These are phyloP conservation scores for Uloborus diversus DNA, from an alignment of 1,140 invertebrate species.

Conservation along the genomic window DNA sequence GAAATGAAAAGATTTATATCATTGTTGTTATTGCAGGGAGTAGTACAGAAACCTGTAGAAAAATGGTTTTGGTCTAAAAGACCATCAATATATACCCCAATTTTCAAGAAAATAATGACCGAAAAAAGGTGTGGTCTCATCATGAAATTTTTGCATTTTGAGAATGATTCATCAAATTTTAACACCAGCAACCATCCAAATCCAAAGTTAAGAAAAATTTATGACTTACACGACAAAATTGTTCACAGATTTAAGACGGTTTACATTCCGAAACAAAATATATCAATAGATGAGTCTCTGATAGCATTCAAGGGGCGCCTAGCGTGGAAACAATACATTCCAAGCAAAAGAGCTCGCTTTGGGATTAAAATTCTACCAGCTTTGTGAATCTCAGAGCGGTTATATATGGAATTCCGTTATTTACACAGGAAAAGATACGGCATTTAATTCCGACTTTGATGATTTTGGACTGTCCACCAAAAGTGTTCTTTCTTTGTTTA, in stretches of 20 bases:
- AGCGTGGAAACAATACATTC: neutral
- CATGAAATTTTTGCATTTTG: conserved; percentile 6
- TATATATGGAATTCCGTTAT: neutral
- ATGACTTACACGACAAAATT: neutral
- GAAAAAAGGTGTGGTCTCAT: neutral
- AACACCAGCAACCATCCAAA: neutral
- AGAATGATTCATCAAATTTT: neutral
- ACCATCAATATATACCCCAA: neutral
- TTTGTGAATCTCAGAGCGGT: neutral
- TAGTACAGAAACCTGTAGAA: neutral
- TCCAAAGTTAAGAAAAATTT: neutral
- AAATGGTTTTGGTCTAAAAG: neutral
- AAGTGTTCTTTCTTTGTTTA: neutral
- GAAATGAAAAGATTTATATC: neutral
- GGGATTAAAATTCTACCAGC: neutral
- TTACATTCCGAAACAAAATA: neutral
- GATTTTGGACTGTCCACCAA: neutral
- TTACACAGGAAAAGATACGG: neutral
- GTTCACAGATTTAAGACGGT: neutral
- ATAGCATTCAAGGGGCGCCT: neutral
- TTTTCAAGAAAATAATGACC: neutral
- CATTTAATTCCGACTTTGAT: neutral
- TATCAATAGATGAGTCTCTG: neutral
- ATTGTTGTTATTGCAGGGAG: neutral
- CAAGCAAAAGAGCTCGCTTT: neutral